Evolutionary conservation across 92 coral and sea anemone species (phyloP).

Genomic region (Siderastrea siderea): DNA sequence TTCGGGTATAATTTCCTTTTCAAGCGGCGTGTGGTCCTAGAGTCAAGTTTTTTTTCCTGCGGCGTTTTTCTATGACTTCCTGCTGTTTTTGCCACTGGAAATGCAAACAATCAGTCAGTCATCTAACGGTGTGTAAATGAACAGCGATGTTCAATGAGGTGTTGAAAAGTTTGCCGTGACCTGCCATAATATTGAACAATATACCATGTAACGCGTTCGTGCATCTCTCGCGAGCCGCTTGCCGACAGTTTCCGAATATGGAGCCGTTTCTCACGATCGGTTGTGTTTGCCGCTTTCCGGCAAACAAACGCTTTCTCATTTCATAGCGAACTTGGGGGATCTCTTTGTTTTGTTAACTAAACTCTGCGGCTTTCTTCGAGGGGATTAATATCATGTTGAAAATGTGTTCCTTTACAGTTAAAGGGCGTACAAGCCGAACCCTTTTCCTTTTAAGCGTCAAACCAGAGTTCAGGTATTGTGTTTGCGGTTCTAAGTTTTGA

Average conservation of each 20-base stretch:
- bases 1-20: background rate
- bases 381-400: background rate
- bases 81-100: background rate
- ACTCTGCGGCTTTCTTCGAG: background rate
- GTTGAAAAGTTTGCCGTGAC: background rate
- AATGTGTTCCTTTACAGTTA: no score
- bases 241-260: background rate
- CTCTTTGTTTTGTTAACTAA: slow-evolving; percentile 7
- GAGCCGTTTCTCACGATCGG: background rate
- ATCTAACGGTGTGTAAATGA: background rate
- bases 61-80: background rate
- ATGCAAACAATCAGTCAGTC: background rate
- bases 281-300: slow-evolving; percentile 2
- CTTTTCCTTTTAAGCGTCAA: no score
- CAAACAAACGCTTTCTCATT: slow-evolving; percentile 1
- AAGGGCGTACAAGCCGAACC: no score
- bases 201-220: background rate
- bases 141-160: background rate
- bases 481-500: no score
- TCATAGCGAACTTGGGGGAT: background rate
- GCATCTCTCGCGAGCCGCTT: background rate
- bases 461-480: no score
- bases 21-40: background rate
- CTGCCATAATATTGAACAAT: background rate
- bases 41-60: background rate